Percentiles rank a stretch among this genome's conserved stretches.
Conservation (phyloP, 2,888 invertebrate genomes). For the Buathra laborator region DNA sequence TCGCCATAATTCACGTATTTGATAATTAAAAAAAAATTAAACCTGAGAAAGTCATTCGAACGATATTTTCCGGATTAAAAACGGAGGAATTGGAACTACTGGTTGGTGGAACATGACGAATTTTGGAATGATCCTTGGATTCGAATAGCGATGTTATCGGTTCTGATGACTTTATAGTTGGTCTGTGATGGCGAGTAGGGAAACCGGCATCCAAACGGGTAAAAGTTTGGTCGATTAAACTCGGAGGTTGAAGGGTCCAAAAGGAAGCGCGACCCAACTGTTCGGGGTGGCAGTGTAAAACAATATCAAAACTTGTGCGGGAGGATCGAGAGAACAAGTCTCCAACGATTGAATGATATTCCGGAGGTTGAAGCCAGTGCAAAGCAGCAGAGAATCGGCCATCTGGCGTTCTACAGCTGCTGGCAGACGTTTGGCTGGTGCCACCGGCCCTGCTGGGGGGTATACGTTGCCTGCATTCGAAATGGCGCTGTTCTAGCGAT, state of each 20-base stretch:
- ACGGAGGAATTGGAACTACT: no score
- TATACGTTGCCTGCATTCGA: constrained; percentile 72
- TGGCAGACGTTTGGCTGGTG: constrained; percentile 39
- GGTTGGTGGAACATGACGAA: no score
- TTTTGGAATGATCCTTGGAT: not conserved
- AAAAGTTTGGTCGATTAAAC: constrained; percentile 10
- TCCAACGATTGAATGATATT: constrained; percentile 73
- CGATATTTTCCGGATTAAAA: no score
- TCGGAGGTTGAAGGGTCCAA: constrained; percentile 16
- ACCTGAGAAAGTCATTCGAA: no score
- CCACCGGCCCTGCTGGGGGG: not conserved
- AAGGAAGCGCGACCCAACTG: constrained; percentile 40
- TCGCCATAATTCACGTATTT: no score
- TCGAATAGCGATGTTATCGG: not conserved
- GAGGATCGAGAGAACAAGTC: constrained; percentile 39
- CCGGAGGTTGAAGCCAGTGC: constrained; percentile 26
- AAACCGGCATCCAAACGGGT: not conserved
- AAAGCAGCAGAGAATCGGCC: constrained; percentile 27
- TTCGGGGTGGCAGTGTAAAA: constrained; percentile 50
- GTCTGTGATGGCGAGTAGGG: not conserved
- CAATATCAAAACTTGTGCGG: constrained; percentile 72
- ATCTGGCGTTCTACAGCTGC: constrained; percentile 62
- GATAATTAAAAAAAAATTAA: no score
- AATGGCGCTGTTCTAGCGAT: constrained; percentile 64
- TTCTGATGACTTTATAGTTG: not conserved